Evolutionary conservation across 2,888 invertebrate genomes (phyloP).

Genomic region (Actias luna): DNA sequence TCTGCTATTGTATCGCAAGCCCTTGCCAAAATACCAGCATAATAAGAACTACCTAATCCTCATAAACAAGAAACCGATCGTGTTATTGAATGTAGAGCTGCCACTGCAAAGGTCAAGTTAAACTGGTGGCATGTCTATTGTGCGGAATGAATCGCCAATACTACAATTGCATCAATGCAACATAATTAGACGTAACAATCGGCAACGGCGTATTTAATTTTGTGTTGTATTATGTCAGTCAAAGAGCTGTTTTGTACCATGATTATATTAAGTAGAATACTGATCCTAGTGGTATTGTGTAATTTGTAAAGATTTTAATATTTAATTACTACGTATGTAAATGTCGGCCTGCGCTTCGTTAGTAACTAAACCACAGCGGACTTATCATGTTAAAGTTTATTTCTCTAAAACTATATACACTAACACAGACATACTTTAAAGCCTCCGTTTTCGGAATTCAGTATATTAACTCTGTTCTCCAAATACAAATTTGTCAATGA

Average conservation of each 20-base stretch:
- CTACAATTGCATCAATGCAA: slow-evolving; percentile 28
- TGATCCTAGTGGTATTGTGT: too few relatives aligned
- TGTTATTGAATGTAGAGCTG: neutral
- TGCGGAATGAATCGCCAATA: slow-evolving; percentile 29
- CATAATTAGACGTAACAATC: slow-evolving; percentile 25
- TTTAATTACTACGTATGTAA: too few relatives aligned
- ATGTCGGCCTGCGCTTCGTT: too few relatives aligned
- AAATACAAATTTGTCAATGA: too few relatives aligned
- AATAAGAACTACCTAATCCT: neutral
- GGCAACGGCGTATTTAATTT: slow-evolving; percentile 4
- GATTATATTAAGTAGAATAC: neutral
- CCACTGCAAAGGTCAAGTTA: slow-evolving; percentile 1
- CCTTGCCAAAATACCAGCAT: neutral
- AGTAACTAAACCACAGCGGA: too few relatives aligned
- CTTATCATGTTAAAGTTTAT: too few relatives aligned
- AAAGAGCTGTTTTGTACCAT: neutral
- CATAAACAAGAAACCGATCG: neutral
- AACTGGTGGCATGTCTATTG: slow-evolving; percentile 18
- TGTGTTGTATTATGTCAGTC: slow-evolving; percentile 5
- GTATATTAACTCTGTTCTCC: too few relatives aligned
- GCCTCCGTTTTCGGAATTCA: too few relatives aligned
- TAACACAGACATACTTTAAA: too few relatives aligned
- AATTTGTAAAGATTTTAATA: too few relatives aligned
- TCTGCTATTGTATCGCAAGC: neutral
- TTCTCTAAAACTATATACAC: too few relatives aligned